phyloP scores from a whole-genome alignment of 1,140 invertebrate species.

The Megalopta genalis region DNA sequence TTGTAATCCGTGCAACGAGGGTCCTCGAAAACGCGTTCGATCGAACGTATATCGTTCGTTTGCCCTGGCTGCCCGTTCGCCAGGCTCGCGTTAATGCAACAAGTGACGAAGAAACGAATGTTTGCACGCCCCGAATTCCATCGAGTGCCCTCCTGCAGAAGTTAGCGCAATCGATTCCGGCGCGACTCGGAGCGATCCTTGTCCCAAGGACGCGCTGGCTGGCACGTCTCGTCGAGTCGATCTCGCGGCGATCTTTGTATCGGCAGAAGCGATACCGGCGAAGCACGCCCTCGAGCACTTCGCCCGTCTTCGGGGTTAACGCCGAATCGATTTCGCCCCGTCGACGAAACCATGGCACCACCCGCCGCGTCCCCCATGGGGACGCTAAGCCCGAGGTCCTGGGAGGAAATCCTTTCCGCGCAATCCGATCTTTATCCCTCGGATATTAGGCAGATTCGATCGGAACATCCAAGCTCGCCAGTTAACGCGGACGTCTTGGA shows the following conservation, averaged over 20 bases:
- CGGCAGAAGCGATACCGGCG: not conserved
- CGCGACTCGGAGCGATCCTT: not conserved
- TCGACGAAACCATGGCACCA: constrained; percentile 1
- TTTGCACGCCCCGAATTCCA: constrained; percentile 8
- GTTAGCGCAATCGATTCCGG: not conserved
- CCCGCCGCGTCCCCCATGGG: constrained; percentile 4
- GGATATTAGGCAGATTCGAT: not conserved
- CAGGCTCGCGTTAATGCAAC: not conserved
- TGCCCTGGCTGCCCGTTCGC: not conserved
- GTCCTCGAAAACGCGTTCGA: not conserved
- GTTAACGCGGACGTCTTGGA: not conserved
- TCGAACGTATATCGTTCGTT: not conserved
- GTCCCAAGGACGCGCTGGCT: too few relatives aligned
- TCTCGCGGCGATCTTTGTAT: not conserved
- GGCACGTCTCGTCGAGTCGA: not conserved
- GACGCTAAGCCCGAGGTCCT: not conserved
- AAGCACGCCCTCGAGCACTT: not conserved
- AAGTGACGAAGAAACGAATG: constrained; percentile 16
- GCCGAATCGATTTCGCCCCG: constrained; percentile 39
- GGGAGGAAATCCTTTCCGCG: constrained; percentile 1
- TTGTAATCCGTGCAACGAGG: too few relatives aligned
- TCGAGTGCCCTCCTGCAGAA: not conserved
- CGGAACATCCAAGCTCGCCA: not conserved
- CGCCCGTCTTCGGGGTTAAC: constrained; percentile 37
- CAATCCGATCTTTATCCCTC: not conserved